Evolutionary conservation across 2,888 invertebrate genomes (phyloP), one percentile per base, ranked within the genome.

Genomic region (Ecdyonurus torrentis): DNA sequence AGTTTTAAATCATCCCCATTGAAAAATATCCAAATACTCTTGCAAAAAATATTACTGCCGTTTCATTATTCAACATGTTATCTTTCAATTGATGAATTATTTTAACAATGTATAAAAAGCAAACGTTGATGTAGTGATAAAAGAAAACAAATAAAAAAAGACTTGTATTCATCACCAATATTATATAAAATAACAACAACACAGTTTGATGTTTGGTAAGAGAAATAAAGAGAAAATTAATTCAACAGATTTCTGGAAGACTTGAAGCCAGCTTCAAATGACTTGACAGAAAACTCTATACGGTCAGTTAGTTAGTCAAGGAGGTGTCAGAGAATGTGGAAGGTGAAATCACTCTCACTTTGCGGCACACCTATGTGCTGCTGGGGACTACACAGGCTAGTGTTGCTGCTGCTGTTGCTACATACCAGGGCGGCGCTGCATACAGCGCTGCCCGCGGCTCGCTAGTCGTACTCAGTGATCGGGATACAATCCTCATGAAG

Each of bases 401-500:
- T 2, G n/a, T 63, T 63, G 61, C n/a, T 53, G 15, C 23, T 59
- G 25, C 58, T 61, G 25, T 55, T 50, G 53, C 19, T 59, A 25
- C 15, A 37, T 10, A 65, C 23, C 25, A 37, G 64, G 19, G 19
- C 37, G 25, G 23, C 22, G 64, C 65, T 65, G 63, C 69, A 70
- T n/a, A 5, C 37, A 15, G 37, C 37, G 7, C 15, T 5, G 37
- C 37, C 15, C 7, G 55, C 55, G 7, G 10, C 15, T 5, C 7
- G 55, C 55, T 55, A 55, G 55, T 55, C 55, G 20, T 55, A 55
- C 67, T 70, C 69, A 60, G 78, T 78, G 63, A 81, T 73, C 2
- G 91, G 89, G 72, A 88, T 79, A 72, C 92, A 89, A 74, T 93
- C 91, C 18, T 81, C 78, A 72, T 89, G 85, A 23, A 90, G 79